Evolutionary conservation across 1,140 invertebrate species (phyloP), one percentile per base, ranked within the genome.

Genomic region (Neoseiulus cucumeris): DNA sequence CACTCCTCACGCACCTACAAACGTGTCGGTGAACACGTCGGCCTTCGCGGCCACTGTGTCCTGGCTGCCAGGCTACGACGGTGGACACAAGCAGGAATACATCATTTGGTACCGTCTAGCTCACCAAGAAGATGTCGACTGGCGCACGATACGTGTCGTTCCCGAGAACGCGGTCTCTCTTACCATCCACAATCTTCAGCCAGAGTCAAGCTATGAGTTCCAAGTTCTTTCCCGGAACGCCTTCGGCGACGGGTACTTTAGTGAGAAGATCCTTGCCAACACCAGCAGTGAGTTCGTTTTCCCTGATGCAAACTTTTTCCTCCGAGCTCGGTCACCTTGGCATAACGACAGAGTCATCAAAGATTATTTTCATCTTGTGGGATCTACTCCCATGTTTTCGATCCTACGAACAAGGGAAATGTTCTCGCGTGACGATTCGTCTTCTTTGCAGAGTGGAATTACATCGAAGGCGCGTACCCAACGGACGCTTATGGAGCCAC

Each of bases 21-120:
- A 97, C 76, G 82, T 96, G 18, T 85, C 87, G 1, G 76, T 87
- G 1, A 84, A 83, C 64, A 85, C 91, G 33, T 86, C 86, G 0
- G 85, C 91, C 73, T 93, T 91, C 73, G 83, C 86, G 64, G 91
- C 94, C 20, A 87, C 86, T 25, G 77, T 97, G 9, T 81, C 82
- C 64, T 97, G 93, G 92, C 79, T 91, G 70, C 91, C 93, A 7
- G 91, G 91, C 0, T 95, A 96, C 74, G 89, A 89, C 72, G 91
- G 91, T 18, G 91, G 92, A 18, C 91, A 90, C 77, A 87, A 89
- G 73, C 90, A 94, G 76, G 87, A 91, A 73, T 94, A 93, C 74
- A 89, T 87, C 41, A 87, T 93, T 70, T 91, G 89, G 89, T 91
- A 83, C 66, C 67, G 72, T 66, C 68, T 71, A 42, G 70, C 71